A percentile compares a stretch with the other conserved stretches of the same genome.
phyloP scores from a whole-genome alignment of 2,113 vertebrate genomes.

The Ivindomyrus marchei region DNA sequence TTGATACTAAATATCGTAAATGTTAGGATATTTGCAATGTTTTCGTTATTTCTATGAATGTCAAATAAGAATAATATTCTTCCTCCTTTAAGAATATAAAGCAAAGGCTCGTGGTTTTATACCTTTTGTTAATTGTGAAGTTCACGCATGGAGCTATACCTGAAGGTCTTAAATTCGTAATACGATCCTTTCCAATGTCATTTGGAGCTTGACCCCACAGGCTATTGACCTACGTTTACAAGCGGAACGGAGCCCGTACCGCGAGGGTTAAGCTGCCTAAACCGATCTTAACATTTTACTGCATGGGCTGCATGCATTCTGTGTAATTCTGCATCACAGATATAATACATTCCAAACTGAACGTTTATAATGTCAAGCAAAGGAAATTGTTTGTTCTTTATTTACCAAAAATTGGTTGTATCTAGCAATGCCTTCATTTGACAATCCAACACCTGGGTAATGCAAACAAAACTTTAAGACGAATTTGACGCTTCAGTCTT shows the following conservation, averaged over 20 bases:
- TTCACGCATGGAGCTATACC: constrained; percentile 14
- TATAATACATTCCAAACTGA: neutral
- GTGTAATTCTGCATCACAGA: neutral
- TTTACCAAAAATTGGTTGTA: neutral
- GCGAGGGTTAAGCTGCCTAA: constrained; percentile 28
- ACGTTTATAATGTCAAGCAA: neutral
- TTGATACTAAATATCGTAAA: neutral
- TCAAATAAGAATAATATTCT: neutral
- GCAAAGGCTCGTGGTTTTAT: constrained; percentile 41
- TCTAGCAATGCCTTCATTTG: neutral
- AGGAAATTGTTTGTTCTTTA: neutral
- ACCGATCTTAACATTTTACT: constrained; percentile 23
- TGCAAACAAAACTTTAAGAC: neutral
- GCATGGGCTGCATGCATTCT: neutral
- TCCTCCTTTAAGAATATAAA: neutral
- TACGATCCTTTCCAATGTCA: constrained; percentile 17
- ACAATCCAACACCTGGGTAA: neutral
- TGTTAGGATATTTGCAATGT: neutral
- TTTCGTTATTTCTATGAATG: neutral
- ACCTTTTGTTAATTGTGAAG: neutral
- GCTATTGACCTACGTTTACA: constrained; percentile 44
- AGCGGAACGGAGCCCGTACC: constrained; percentile 35
- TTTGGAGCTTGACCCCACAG: constrained; percentile 48
- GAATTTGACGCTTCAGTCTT: neutral
- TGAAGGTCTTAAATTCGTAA: constrained; percentile 16